These are phyloP conservation scores for Hydrolagus colliei DNA, from an alignment of 2,797 vertebrate genomes.

Conservation along the genomic window DNA sequence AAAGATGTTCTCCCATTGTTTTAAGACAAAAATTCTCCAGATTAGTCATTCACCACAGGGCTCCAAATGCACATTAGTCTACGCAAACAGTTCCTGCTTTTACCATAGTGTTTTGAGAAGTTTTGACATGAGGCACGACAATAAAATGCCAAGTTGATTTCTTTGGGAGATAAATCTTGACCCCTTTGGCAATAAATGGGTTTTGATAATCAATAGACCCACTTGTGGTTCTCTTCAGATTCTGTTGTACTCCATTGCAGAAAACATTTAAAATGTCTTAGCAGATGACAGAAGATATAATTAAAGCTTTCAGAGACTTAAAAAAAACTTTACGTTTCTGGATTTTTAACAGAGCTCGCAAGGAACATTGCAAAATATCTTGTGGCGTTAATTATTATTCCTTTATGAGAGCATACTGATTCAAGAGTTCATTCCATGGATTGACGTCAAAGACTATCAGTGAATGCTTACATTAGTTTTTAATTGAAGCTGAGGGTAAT, in stretches of 20 bases:
- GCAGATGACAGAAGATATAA: neutral
- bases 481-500: neutral
- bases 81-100: no score
- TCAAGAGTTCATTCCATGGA: neutral
- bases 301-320: neutral
- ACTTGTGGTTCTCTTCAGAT: neutral
- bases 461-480: neutral
- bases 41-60: no score
- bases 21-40: no score
- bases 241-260: neutral
- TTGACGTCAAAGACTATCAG: neutral
- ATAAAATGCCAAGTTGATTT: no score
- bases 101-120: no score
- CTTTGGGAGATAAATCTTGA: no score
- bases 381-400: neutral
- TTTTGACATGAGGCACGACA: no score
- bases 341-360: neutral
- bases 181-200: no score
- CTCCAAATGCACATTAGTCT: no score
- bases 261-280: neutral
- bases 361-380: neutral
- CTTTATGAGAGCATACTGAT: neutral
- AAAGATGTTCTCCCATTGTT: no score
- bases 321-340: neutral
- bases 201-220: no score